Conservation (phyloP, 2,797 vertebrate genomes). For the Sylvilagus floridanus region DNA sequence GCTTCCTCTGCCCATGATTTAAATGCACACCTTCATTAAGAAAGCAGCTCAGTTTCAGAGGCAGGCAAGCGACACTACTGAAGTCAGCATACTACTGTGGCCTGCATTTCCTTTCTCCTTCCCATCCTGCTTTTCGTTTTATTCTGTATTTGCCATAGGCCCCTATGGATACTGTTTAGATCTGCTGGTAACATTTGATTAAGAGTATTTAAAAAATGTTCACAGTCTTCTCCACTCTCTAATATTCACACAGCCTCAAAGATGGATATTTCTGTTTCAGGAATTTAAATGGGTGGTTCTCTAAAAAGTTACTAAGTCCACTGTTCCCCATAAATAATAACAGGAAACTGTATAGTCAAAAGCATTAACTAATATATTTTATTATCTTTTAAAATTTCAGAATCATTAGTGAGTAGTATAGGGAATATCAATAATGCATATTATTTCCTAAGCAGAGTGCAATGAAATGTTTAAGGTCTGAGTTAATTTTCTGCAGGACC, state of each 20-base stretch:
- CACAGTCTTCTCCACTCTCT: background rate
- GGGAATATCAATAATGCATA: slow-evolving; percentile 39
- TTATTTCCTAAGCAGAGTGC: slow-evolving; percentile 17
- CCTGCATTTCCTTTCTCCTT: background rate
- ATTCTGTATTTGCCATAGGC: background rate
- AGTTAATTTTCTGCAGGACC: slow-evolving; percentile 31
- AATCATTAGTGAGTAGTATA: slow-evolving; percentile 19
- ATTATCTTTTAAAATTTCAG: slow-evolving; percentile 55
- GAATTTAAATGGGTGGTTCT: slow-evolving; percentile 33
- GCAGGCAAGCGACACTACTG: background rate
- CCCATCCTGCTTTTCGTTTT: background rate
- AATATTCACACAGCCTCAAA: background rate
- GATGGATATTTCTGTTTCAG: slow-evolving; percentile 49
- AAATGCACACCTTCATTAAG: slow-evolving; percentile 60
- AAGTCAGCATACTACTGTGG: background rate
- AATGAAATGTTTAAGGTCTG: slow-evolving; percentile 23
- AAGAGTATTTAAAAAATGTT: slow-evolving; percentile 35
- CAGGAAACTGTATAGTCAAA: slow-evolving; percentile 28
- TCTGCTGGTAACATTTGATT: slow-evolving; percentile 1
- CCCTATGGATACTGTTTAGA: background rate
- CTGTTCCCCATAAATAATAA: slow-evolving; percentile 22
- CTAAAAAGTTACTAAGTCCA: slow-evolving; percentile 46
- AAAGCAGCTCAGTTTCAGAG: slow-evolving; percentile 27
- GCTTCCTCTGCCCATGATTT: slow-evolving; percentile 33
- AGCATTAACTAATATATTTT: slow-evolving; percentile 18